Conservation (phyloP, 1,140 invertebrate genomes). For the Caerostris extrusa region DNA sequence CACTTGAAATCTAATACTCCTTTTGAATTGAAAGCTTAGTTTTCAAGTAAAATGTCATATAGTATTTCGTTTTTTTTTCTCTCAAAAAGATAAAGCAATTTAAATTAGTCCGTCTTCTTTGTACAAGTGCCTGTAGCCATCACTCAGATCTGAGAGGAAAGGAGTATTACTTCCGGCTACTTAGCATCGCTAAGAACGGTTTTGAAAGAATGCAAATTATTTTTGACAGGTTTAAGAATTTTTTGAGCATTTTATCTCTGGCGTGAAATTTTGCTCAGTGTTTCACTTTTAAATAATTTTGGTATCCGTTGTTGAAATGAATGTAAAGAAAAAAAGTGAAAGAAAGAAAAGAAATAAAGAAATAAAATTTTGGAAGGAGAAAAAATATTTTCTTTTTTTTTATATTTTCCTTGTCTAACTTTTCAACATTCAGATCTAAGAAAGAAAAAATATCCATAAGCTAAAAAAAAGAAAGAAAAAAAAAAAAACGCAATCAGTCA, state of each 20-base stretch:
- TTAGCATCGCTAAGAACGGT: neutral
- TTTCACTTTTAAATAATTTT: slow-evolving; percentile 40
- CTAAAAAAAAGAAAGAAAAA: neutral
- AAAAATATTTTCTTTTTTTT: neutral
- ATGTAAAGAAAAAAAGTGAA: neutral
- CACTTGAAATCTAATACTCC: neutral
- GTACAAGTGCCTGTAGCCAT: too few species aligned
- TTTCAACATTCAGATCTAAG: slow-evolving; percentile 33
- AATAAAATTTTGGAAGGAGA: neutral
- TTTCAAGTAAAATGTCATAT: slow-evolving; percentile 9
- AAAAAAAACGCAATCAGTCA: slow-evolving; percentile 59
- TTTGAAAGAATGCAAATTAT: slow-evolving; percentile 46
- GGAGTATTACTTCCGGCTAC: slow-evolving; percentile 29
- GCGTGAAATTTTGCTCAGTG: slow-evolving; percentile 23
- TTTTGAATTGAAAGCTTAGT: neutral
- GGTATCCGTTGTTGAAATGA: neutral
- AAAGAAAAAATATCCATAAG: slow-evolving; percentile 2
- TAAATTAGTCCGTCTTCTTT: too few species aligned
- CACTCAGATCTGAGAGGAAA: too few species aligned
- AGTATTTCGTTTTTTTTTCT: slow-evolving; percentile 3
- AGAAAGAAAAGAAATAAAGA: neutral
- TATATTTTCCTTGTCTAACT: slow-evolving; percentile 34
- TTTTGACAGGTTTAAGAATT: slow-evolving; percentile 49
- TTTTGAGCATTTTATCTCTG: slow-evolving; percentile 35
- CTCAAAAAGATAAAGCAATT: slow-evolving; percentile 37